Conservation (phyloP, 2,888 invertebrate genomes). For the Rhamnusium bicolor region DNA sequence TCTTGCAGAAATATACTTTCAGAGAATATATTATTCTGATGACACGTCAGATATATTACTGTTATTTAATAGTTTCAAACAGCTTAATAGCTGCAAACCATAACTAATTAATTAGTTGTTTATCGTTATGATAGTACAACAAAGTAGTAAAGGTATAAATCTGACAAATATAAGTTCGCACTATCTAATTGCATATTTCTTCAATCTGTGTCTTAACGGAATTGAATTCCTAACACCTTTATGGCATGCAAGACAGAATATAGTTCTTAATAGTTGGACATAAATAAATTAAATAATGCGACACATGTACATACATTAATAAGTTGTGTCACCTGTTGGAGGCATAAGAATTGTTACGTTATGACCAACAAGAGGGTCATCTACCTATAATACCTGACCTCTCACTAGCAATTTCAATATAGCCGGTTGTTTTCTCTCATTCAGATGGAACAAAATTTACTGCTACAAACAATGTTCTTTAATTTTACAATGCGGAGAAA, state of each 20-base stretch:
- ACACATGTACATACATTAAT: conserved; percentile 35
- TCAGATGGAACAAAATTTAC: not conserved
- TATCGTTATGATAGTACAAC: not conserved
- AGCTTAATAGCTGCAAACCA: not conserved
- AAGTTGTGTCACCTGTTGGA: not conserved
- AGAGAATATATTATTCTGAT: too few relatives aligned
- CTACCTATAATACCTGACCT: conserved; percentile 42
- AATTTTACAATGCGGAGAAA: too few relatives aligned
- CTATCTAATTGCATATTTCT: conserved; percentile 14
- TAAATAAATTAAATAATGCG: not conserved
- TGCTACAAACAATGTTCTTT: not conserved
- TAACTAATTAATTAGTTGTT: conserved; percentile 9
- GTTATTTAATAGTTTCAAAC: not conserved
- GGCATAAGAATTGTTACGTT: conserved; percentile 42
- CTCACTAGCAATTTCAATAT: conserved; percentile 22
- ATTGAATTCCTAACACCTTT: not conserved
- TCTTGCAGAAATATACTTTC: too few relatives aligned
- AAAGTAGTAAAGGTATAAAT: not conserved
- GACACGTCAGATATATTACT: not conserved
- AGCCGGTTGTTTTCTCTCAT: not conserved
- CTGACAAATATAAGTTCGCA: not conserved
- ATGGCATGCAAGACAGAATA: not conserved
- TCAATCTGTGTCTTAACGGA: conserved; percentile 4
- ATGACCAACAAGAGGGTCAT: conserved; percentile 45
- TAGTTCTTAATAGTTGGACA: not conserved